Conservation (phyloP, 2,888 invertebrate genomes). For the Gerris lacustris region DNA sequence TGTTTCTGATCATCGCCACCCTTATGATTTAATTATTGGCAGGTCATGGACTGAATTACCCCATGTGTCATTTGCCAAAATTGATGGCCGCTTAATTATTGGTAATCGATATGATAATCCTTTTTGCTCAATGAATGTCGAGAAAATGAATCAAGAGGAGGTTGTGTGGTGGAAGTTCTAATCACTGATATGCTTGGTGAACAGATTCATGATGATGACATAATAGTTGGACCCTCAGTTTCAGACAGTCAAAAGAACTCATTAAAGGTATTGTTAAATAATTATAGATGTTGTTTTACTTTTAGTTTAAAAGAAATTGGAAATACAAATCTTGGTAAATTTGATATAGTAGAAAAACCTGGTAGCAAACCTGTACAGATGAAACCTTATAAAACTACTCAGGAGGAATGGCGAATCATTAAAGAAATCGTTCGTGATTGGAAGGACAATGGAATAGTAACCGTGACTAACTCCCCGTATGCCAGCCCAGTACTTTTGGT, state of each 20-base stretch:
- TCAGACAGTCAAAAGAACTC: not conserved
- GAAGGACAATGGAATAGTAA: not conserved
- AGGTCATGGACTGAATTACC: not conserved
- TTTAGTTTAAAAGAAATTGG: not conserved
- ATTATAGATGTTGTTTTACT: not conserved
- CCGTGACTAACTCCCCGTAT: not conserved
- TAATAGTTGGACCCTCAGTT: not conserved
- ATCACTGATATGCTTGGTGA: not conserved
- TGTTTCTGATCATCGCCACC: not conserved
- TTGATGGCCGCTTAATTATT: not conserved
- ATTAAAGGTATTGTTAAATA: not conserved
- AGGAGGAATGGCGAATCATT: not conserved
- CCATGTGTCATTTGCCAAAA: not conserved
- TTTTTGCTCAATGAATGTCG: not conserved
- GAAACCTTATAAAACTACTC: not conserved
- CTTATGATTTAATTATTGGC: not conserved
- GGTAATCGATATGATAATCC: not conserved
- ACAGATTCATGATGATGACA: not conserved
- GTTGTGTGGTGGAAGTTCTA: not conserved
- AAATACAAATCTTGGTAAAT: not conserved
- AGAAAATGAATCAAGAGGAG: not conserved
- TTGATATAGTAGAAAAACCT: not conserved
- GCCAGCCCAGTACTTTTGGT: not conserved
- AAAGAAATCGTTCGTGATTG: not conserved
- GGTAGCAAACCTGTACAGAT: not conserved